Percentiles rank a stretch among this genome's conserved stretches.
phyloP scores from a whole-genome alignment of 2,797 vertebrate species.

The Halcyon smyrnensis region DNA sequence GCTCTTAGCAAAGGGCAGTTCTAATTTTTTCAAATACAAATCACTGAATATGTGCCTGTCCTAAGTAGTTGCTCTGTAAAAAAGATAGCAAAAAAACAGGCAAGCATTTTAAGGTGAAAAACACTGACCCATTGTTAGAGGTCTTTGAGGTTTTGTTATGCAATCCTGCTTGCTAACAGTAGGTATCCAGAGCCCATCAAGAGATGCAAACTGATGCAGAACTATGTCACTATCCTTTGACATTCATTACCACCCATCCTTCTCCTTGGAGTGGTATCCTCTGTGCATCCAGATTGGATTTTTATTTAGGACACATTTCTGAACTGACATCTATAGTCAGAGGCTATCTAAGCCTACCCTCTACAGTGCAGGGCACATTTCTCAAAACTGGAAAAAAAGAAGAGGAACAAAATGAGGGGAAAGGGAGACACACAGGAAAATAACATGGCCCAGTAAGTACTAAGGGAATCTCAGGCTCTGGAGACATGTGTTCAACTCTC shows the following conservation, averaged over 20 bases:
- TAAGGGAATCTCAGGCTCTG: slow-evolving; percentile 46
- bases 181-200: background rate
- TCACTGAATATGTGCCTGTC: background rate
- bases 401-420: background rate
- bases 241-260: background rate
- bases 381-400: background rate
- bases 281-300: background rate
- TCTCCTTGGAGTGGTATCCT: background rate
- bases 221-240: background rate
- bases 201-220: background rate
- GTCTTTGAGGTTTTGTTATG: background rate
- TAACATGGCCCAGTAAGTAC: slow-evolving; percentile 19
- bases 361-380: background rate
- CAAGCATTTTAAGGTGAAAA: background rate
- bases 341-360: background rate
- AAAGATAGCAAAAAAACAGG: background rate
- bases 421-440: background rate
- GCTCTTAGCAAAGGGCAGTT: background rate
- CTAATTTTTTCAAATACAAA: background rate
- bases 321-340: background rate
- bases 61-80: background rate
- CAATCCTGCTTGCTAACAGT: background rate
- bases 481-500: slow-evolving; percentile 37
- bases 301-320: background rate
- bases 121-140: background rate